Evolutionary conservation across 2,113 vertebrate species (phyloP).

Genomic region (Proteles cristata): DNA sequence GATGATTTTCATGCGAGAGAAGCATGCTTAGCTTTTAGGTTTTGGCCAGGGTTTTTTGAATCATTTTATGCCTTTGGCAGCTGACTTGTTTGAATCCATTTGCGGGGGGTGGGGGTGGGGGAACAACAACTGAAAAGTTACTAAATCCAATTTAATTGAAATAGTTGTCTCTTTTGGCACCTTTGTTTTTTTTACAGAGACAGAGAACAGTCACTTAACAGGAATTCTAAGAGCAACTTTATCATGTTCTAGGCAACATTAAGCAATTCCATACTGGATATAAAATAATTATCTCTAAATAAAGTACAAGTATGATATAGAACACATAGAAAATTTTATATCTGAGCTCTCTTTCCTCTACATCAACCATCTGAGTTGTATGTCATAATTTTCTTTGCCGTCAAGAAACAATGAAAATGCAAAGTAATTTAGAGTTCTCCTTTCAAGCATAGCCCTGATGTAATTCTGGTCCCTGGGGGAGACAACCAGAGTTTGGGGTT

Average conservation of each 20-base stretch:
- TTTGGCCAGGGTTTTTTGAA: constrained; percentile 5
- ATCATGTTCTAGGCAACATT: neutral
- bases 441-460: neutral
- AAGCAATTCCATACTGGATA: neutral
- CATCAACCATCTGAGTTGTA: neutral
- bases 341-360: neutral
- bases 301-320: neutral
- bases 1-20: constrained; percentile 54
- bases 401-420: neutral
- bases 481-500: neutral
- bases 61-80: constrained; percentile 61
- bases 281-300: constrained; percentile 23
- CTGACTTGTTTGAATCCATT: constrained; percentile 51
- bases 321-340: neutral
- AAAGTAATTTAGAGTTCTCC: neutral
- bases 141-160: constrained; percentile 60
- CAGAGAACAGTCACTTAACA: neutral
- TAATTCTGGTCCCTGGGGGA: neutral
- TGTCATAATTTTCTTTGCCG: neutral
- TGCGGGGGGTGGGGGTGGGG: neutral
- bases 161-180: neutral
- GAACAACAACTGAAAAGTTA: constrained; percentile 19
- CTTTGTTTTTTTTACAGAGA: constrained; percentile 6
- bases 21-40: constrained; percentile 41
- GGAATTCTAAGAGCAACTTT: constrained; percentile 8